Conservation (phyloP, 2,113 vertebrate species). For the Malurus melanocephalus region DNA sequence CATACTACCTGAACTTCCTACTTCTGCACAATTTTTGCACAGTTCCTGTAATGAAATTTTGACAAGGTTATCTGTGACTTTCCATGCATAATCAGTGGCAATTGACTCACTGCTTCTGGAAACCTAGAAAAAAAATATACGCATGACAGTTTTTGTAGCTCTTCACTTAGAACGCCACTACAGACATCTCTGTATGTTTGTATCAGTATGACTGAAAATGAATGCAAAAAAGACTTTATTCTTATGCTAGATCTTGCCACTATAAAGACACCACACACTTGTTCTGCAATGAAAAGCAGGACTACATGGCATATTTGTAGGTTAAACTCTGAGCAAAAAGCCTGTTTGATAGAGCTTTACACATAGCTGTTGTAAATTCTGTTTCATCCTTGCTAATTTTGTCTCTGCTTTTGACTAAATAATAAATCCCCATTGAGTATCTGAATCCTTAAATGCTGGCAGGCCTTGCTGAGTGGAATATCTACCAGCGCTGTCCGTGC, state of each 20-base stretch:
- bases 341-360: not conserved
- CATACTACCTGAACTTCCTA: not conserved
- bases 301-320: constrained; percentile 2
- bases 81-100: not conserved
- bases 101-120: constrained; percentile 18
- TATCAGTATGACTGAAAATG: not conserved
- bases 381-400: constrained; percentile 26
- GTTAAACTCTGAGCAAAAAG: constrained; percentile 26
- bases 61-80: not conserved
- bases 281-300: not conserved
- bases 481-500: not conserved
- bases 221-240: not conserved
- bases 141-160: not conserved
- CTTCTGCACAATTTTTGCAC: not conserved
- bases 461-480: not conserved
- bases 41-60: not conserved
- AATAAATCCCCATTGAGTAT: not conserved
- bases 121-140: not conserved
- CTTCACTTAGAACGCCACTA: not conserved
- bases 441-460: not conserved
- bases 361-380: constrained; percentile 13
- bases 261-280: not conserved
- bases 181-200: not conserved
- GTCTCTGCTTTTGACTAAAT: not conserved
- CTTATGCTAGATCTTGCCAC: not conserved